Percentiles rank a stretch among this genome's conserved stretches.
These are phyloP conservation scores for Platyscapa corneri DNA, from an alignment of 1,140 invertebrate species.

Conservation along the genomic window DNA sequence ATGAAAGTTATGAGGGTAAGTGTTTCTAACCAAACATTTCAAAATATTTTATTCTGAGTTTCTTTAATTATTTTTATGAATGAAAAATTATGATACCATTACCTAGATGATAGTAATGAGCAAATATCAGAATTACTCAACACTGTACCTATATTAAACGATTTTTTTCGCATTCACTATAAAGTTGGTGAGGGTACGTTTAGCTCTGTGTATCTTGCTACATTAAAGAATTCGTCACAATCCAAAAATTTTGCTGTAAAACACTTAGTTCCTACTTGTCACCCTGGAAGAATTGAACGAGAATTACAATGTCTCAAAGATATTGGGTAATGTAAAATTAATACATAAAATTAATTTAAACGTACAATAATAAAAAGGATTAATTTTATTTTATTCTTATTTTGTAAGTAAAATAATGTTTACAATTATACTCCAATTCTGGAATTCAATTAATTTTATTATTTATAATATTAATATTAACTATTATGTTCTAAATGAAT, in stretches of 20 bases:
- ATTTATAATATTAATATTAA: not conserved
- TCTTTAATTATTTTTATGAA: constrained; percentile 17
- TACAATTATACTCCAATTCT: not conserved
- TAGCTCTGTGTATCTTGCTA: constrained; percentile 86
- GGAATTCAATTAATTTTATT: not conserved
- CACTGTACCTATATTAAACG: constrained; percentile 77
- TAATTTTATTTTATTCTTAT: not conserved
- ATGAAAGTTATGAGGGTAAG: constrained; percentile 36
- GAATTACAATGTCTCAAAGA: constrained; percentile 86
- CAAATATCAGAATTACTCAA: constrained; percentile 55
- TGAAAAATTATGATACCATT: constrained; percentile 6
- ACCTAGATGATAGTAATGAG: constrained; percentile 49
- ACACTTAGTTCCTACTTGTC: constrained; percentile 87
- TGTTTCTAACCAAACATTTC: constrained; percentile 28
- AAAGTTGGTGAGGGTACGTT: constrained; percentile 89
- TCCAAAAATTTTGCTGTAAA: constrained; percentile 84
- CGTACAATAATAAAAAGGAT: not conserved
- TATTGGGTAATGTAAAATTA: constrained; percentile 82
- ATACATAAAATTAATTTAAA: not conserved
- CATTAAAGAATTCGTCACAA: constrained; percentile 76
- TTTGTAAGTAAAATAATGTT: not conserved
- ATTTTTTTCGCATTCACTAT: constrained; percentile 80
- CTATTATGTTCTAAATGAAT: not conserved
- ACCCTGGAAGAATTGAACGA: constrained; percentile 83
- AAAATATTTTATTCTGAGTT: not conserved